These are phyloP conservation scores for Hecatera dysodea DNA, from an alignment of 2,888 invertebrate species.

Conservation along the genomic window DNA sequence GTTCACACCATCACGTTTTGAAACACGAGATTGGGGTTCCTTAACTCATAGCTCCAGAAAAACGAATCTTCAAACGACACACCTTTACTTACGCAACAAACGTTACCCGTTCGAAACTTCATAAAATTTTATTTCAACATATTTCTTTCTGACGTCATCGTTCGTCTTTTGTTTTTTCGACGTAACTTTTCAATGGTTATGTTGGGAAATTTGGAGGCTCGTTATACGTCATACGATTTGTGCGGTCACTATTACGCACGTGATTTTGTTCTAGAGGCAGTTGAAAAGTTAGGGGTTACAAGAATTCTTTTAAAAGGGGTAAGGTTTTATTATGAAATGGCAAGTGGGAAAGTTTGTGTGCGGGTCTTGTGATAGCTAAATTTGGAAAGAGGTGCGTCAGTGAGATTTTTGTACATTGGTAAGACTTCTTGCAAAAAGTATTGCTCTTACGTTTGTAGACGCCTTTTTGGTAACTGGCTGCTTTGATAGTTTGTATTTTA, in stretches of 20 bases:
- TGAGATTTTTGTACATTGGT: neutral
- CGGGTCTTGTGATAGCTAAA: neutral
- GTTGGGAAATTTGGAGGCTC: neutral
- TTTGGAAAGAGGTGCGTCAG: neutral
- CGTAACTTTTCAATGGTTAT: slow-evolving; percentile 12
- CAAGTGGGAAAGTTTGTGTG: neutral
- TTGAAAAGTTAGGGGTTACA: slow-evolving; percentile 12
- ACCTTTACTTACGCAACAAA: slow-evolving; percentile 27
- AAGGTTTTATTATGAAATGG: slow-evolving; percentile 9
- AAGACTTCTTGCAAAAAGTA: no score
- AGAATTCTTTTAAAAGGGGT: neutral
- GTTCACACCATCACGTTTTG: slow-evolving; percentile 37
- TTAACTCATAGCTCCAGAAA: neutral
- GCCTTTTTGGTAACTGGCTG: no score
- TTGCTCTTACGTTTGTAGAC: no score
- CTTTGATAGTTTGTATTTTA: no score
- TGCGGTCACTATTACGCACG: slow-evolving; percentile 25
- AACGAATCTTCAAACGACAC: slow-evolving; percentile 5
- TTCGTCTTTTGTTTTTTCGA: slow-evolving; percentile 17
- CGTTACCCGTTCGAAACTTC: slow-evolving; percentile 7
- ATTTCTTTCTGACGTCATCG: slow-evolving; percentile 17
- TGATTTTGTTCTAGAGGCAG: neutral
- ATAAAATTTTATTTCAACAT: neutral
- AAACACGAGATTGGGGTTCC: no score
- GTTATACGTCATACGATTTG: neutral